phyloP scores from a whole-genome alignment of 2,797 vertebrate genomes.

The Smutsia gigantea region DNA sequence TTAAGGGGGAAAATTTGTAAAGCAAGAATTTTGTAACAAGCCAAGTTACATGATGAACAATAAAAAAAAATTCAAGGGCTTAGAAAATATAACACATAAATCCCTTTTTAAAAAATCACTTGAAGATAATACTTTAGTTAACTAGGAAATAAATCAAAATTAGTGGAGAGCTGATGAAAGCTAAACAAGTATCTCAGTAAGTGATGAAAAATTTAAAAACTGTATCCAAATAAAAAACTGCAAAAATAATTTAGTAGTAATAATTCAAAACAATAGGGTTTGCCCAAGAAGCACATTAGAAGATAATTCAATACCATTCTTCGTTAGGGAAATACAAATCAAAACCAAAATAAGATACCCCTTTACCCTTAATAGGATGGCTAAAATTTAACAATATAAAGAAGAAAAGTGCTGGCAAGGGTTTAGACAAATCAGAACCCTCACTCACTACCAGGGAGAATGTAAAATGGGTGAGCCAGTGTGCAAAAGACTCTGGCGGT shows the following conservation, averaged over 20 bases:
- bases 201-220: conserved; percentile 50
- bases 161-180: not conserved
- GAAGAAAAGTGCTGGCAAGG: not conserved
- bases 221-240: conserved; percentile 26
- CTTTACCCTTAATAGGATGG: not conserved
- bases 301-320: not conserved
- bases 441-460: not conserved
- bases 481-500: not conserved
- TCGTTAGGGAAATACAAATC: conserved; percentile 7
- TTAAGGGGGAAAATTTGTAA: conserved; percentile 52
- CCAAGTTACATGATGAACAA: conserved; percentile 46
- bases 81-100: conserved; percentile 59
- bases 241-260: conserved; percentile 13
- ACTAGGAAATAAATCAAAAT: conserved; percentile 59
- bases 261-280: conserved; percentile 33
- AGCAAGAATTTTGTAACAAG: conserved; percentile 42
- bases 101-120: conserved; percentile 40
- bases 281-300: not conserved
- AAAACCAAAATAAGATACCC: not conserved
- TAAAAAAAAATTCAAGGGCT: conserved; percentile 53
- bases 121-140: conserved; percentile 40
- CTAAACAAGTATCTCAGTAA: conserved; percentile 34
- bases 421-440: not conserved
- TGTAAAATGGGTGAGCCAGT: not conserved
- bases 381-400: not conserved